Evolutionary conservation across 2,113 vertebrate genomes (phyloP).

Genomic region (Nibea coibor): DNA sequence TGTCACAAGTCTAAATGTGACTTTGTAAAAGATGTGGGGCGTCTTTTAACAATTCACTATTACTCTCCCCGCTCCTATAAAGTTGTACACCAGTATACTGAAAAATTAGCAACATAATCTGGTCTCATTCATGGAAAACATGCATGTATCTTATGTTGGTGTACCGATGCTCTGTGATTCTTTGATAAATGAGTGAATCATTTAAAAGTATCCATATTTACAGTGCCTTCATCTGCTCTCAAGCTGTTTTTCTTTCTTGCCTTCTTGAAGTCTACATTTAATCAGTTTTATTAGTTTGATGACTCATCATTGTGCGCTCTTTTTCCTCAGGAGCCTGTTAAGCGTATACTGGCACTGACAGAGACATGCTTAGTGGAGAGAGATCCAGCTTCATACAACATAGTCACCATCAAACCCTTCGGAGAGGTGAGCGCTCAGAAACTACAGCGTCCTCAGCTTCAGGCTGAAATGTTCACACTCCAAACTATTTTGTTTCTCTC

Average conservation of each 20-base stretch:
- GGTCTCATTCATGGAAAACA: background rate
- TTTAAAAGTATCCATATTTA: background rate
- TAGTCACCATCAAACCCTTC: constrained; percentile 96
- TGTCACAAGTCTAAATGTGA: too few species aligned
- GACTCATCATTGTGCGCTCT: background rate
- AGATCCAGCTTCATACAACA: constrained; percentile 97
- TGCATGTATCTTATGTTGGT: background rate
- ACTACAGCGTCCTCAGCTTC: background rate
- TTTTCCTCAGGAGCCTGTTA: constrained; percentile 90
- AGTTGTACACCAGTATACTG: background rate
- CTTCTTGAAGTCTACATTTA: background rate
- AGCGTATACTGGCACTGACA: constrained; percentile 93
- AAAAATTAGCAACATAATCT: background rate
- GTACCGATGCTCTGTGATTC: background rate
- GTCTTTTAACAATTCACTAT: too few species aligned
- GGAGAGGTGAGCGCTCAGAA: constrained; percentile 87
- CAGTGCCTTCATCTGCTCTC: background rate
- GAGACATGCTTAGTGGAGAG: constrained; percentile 97
- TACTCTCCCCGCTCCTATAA: background rate
- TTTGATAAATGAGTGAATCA: background rate
- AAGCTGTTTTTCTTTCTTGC: background rate
- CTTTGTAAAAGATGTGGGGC: too few species aligned
- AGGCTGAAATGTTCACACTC: background rate
- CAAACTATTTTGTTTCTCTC: background rate
- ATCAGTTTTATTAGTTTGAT: background rate